Evolutionary conservation across 2,888 invertebrate species (phyloP), one percentile per base, ranked within the genome.

Genomic region (Cheilosia vernalis): DNA sequence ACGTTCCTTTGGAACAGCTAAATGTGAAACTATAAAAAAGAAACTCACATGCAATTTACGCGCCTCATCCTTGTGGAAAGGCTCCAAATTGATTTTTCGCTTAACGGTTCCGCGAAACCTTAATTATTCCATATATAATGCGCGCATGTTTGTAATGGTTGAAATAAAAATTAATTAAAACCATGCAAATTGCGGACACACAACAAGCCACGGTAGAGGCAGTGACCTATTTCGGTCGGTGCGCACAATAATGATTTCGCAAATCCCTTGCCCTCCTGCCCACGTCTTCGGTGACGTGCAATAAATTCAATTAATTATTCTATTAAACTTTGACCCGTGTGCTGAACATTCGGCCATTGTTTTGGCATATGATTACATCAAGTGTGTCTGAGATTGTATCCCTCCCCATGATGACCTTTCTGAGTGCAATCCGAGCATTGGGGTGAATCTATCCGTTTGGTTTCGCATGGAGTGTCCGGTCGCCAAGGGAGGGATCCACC

Each of bases 141-240:
- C 40, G 61, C 70, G 69, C 21, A 61, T 61, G 63, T 60, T 67
- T 72, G 53, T 73, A 73, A 60, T 61, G 19, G 60, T 66, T 67
- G 74, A 42, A 80, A 74, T 74, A 61, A 74, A 80, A 81, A 56
- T 74, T 69, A 69, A 81, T 81, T 74, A 81, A 81, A 81, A 47
- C 55, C 61, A 73, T 61, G 55, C 66, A 53, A 53, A 64, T 58
- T 21, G 42, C 17, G 40, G 33, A 30, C 7, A 27, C 30, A 51
- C 44, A 15, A 51, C 21, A 24, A 47, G 7, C 17, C 19, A 47
- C 63, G 4, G 37, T 51, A 79, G 58, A 58, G 58, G 58, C 67
- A 47, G 44, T 63, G 70, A 63, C 69, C 69, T 58, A 49, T 70
- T 69, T 78, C n/a, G 42, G 4, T 33, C 7, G 7, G 19, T 9